phyloP scores from a whole-genome alignment of 2,888 invertebrate species.

The Adelognathus sp. region DNA sequence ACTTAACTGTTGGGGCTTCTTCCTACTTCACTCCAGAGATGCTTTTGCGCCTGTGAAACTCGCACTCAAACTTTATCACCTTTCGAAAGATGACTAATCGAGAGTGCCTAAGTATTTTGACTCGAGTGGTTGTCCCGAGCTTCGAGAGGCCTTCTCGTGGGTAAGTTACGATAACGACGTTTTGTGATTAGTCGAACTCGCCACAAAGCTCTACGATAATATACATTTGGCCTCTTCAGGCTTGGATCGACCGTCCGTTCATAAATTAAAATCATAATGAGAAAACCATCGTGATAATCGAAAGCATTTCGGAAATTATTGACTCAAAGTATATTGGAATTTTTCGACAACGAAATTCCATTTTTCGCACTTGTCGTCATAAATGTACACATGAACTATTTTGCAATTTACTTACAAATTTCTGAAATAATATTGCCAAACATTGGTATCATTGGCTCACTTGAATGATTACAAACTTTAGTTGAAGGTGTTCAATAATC shows the following conservation, averaged over 20 bases:
- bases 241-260: background rate
- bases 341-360: no score
- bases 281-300: background rate
- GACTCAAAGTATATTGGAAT: no score
- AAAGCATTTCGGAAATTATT: background rate
- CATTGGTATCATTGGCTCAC: no score
- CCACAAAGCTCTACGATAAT: background rate
- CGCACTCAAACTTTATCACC: slow-evolving; percentile 26
- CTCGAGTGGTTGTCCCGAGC: slow-evolving; percentile 23
- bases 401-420: no score
- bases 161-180: slow-evolving; percentile 24
- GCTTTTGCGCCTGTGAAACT: background rate
- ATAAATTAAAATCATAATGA: background rate
- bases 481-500: no score
- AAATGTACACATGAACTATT: no score
- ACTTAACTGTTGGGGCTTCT: slow-evolving; percentile 1
- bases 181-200: background rate
- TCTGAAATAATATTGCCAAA: no score
- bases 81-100: slow-evolving; percentile 51
- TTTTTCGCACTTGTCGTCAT: no score
- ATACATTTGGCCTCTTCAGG: background rate
- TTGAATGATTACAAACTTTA: no score
- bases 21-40: slow-evolving; percentile 11
- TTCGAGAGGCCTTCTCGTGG: background rate
- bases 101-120: slow-evolving; percentile 51